Base-by-base conservation (phyloP, 2,888 invertebrate genomes). In the Tetramorium bicarinatum region DNA sequence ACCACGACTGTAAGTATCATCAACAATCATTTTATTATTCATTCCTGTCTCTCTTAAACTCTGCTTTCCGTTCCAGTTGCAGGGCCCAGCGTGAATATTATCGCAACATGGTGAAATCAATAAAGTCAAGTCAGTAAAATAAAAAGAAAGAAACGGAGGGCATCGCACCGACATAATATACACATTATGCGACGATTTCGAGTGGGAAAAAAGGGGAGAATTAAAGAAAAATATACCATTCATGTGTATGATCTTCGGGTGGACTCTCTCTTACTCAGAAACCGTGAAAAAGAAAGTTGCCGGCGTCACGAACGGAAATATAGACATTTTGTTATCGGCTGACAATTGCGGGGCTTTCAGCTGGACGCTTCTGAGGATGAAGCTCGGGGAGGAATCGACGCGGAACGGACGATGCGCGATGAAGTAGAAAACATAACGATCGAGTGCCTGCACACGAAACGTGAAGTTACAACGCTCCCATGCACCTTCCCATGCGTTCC, bases 1-100 rank as follows among this genome's bases (percentile, higher is more conserved):
- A 98, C 97, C 97, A 97, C 95, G 97, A 96, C 97, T 97, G 95
- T 90, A 96, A 95, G 89, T 74, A 89, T 52, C 66, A 89, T 86
- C 25, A 21, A 29, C n/a, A 21, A n/a, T 15, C 47, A 61, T 11
- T 44, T 47, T 21, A 61, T 38, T 41, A 29, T 3, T 41, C 21
- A n/a, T 13, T 13, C 4, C 3, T 21, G 13, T 34, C 34, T 52
- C n/a, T 52, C 2, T 38, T 56, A 25, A 54, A 56, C 59, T 71
- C 15, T 21, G 25, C 25, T 25, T 56, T 41, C n/a, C 21, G 25
- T 21, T 25, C 13, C 18, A 11, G 25, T 67, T 2, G 9, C 25
- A 72, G 25, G 9, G 3, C 2, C 13, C 41, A 54, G 47, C n/a
- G 34, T 54, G 21, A 72, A 56, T 41, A 15, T 18, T 41, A 41